These are phyloP conservation scores for Microcebus murinus DNA, from an alignment of 2,113 vertebrate species.

Conservation along the genomic window DNA sequence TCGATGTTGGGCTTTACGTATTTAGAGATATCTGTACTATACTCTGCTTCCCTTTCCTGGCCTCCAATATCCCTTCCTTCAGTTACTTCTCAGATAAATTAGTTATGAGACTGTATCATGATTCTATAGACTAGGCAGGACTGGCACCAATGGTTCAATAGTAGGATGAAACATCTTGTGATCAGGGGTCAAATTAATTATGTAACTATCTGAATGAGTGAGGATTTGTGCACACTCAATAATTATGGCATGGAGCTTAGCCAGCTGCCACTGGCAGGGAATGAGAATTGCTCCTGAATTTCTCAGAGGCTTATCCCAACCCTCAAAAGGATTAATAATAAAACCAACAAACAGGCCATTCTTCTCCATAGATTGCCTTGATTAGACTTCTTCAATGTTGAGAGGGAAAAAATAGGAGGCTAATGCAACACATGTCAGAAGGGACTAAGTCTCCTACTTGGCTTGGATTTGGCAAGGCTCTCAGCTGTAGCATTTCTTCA, in stretches of 20 bases:
- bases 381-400: not conserved
- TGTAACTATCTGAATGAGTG: no score
- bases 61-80: not conserved
- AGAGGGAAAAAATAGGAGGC: not conserved
- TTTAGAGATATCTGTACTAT: not conserved
- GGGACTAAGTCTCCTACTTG: not conserved
- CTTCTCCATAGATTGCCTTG: not conserved
- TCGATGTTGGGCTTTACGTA: not conserved
- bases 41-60: not conserved
- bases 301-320: not conserved
- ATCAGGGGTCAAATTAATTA: not conserved
- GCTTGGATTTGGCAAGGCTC: not conserved
- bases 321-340: not conserved
- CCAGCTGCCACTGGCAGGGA: not conserved
- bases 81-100: not conserved
- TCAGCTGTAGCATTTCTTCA: not conserved
- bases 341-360: not conserved
- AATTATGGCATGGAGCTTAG: not conserved
- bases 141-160: not conserved
- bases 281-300: not conserved
- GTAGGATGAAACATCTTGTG: not conserved
- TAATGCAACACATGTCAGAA: not conserved
- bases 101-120: not conserved
- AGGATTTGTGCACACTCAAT: not conserved
- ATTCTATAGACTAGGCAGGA: not conserved